Base-by-base conservation (phyloP, 1,140 invertebrate species). In the Chironomus tepperi region DNA sequence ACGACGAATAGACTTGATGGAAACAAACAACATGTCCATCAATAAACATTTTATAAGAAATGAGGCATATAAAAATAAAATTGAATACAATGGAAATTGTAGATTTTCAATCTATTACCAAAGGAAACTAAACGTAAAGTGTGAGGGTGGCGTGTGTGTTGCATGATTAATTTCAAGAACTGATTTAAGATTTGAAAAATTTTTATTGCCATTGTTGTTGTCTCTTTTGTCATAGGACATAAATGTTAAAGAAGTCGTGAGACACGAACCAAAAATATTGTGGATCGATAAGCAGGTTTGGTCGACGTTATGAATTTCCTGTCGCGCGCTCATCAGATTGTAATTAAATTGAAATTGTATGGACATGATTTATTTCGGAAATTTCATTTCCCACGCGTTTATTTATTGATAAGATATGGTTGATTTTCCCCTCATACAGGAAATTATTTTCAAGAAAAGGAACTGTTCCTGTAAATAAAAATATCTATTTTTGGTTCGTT, bases 1-100 rank as follows among this genome's bases (percentile, higher is more conserved):
- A 34, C 1, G 24, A 34, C 24, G 24, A 5, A 34, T 34, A 34
- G 24, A 34, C 24, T 70, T 19, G 18, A 70, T 70, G 65, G 65
- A 70, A 70, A 70, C 65, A 70, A 70, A 21, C 65, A 70, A 18
- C 65, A 70, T 70, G 65, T 70, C 65, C 19, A 70, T 70, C 65
- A 70, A 18, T 9, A 70, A 34, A 34, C 24, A 34, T 34, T 34
- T 34, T 34, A 34, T 34, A 34, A 34, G 24, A 34, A 34, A 34
- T 34, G 24, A 34, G 24, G 24, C 24, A 34, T 5, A 34, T 34
- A 34, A 5, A 9, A 57, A 57, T 15, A 57, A n/a, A 57, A 57
- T 57, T n/a, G 47, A 57, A 57, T 57, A 57, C 47, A 57, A 57
- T 57, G n/a, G 47, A 57, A 15, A 2, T 6, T 18, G 16, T 18